These are phyloP conservation scores for Neodontobutis hainanensis DNA, from an alignment of 2,113 vertebrate species.

Conservation along the genomic window DNA sequence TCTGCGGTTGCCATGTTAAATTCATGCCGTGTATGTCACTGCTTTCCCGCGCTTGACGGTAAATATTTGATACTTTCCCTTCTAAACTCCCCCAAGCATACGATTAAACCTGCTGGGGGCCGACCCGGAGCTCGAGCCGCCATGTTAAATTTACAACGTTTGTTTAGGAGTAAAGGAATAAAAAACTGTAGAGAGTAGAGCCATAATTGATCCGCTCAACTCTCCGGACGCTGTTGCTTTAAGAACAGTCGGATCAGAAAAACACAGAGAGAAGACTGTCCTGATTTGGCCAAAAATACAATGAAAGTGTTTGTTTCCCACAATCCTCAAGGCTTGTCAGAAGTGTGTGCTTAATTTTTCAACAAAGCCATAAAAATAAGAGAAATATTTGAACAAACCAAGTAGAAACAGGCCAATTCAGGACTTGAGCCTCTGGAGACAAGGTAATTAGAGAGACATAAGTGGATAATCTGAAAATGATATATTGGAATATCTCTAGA, in stretches of 20 bases:
- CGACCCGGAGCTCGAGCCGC: constrained; percentile 13
- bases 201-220: constrained; percentile 24
- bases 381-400: neutral
- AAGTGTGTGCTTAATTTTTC: neutral
- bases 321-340: neutral
- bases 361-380: neutral
- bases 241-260: neutral
- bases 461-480: no score
- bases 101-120: constrained; percentile 50
- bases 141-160: constrained; percentile 66
- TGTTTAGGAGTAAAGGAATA: constrained; percentile 52
- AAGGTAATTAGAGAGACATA: no score
- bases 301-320: neutral
- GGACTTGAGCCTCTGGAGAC: no score
- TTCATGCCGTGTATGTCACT: constrained; percentile 66
- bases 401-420: neutral
- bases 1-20: constrained; percentile 67
- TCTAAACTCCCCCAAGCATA: constrained; percentile 55
- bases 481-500: no score
- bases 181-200: constrained; percentile 1
- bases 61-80: constrained; percentile 74
- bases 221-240: neutral
- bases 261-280: neutral
- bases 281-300: neutral
- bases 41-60: constrained; percentile 52